Conservation (phyloP, 2,113 vertebrate genomes). For the Ochotona princeps region DNA sequence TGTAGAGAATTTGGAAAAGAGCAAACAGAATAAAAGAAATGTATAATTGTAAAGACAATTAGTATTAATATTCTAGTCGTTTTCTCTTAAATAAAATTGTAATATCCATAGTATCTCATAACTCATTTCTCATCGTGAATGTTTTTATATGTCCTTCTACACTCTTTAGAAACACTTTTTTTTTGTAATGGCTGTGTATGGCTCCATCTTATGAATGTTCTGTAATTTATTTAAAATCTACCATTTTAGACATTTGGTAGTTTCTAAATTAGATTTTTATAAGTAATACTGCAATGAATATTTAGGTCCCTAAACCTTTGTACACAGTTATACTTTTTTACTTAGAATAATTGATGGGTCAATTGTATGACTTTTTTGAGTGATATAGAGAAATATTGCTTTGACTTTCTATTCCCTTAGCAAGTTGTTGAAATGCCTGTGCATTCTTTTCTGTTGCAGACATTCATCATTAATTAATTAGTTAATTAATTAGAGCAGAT, state of each 20-base stretch:
- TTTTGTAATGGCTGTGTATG: background rate
- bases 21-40: background rate
- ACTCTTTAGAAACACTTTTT: conserved; percentile 13
- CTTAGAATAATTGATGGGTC: background rate
- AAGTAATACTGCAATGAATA: background rate
- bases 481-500: background rate
- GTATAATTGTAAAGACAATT: background rate
- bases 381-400: background rate
- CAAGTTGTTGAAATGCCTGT: background rate
- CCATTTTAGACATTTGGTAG: background rate
- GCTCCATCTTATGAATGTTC: background rate
- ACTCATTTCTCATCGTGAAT: background rate
- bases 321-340: background rate
- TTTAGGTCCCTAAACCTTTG: background rate
- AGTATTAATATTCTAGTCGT: too few species aligned
- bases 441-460: background rate
- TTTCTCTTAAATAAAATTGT: background rate
- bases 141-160: background rate
- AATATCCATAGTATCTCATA: background rate
- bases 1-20: background rate
- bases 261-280: conserved; percentile 32
- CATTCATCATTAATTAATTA: background rate
- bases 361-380: background rate
- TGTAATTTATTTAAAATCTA: background rate
- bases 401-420: background rate